Base-by-base conservation (phyloP, 53 echinoderm and acorn worm species). In the Crossaster papposus region DNA sequence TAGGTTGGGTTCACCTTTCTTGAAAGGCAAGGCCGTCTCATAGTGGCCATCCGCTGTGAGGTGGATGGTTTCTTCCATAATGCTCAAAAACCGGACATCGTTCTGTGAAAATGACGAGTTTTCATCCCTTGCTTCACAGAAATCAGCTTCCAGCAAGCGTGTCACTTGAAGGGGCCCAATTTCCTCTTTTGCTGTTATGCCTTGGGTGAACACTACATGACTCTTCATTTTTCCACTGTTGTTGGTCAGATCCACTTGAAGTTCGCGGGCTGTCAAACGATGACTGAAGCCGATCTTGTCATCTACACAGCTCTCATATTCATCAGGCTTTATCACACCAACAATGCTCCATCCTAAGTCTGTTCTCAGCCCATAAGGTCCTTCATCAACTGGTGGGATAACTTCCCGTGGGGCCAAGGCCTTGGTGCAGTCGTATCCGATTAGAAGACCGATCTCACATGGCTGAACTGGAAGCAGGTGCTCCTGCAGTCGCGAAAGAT, bases 311-410 rank as follows among this genome's bases (percentile, higher is more conserved):
- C 33, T 72, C 34, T 86, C 58, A 14, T 82, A 32, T 12, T 31
- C 31, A 54, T 82, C 70, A 28, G 70, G 65, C 28, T 88, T 72
- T 20, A 73, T 68, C 38, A 80, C 38, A 53, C 93, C 93, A 29
- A 93, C 90, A 58, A 93, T 83, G 54, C 93, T 83, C 93, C 90
- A 90, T 70, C 93, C 93, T 14, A 91, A 77, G 38, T 91, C 92
- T 30, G 92, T 88, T 20, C 23, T 38, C n/a, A 88, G 37, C 1
- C 88, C 92, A 81, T 91, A 91, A 18, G 92, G 92, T 54, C 75
- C 65, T 55, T 91, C 92, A 83, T 30, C 72, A 28, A 34, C 88
- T 30, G 78, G 83, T 36, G 90, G 90, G 70, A 93, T 90, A 22
- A 89, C 84, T 64, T 81, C 89, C 68, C 90, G 68, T 18, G 89